Conservation (phyloP, 2,113 vertebrate genomes). For the Galbula dea region DNA sequence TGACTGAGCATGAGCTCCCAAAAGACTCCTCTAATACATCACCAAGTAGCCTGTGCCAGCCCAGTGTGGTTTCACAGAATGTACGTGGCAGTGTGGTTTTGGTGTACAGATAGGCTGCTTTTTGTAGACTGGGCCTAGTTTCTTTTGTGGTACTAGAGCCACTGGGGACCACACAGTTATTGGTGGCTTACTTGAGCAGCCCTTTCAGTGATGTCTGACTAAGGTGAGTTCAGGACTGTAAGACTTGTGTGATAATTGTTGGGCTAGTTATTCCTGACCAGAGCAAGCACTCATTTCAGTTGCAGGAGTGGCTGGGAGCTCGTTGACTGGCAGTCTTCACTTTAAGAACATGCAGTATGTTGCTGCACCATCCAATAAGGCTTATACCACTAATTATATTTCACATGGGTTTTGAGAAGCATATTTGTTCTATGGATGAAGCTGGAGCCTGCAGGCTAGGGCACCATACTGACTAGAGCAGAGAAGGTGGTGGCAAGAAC, state of each 20-base stretch:
- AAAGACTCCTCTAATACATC: background rate
- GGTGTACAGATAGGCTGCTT: background rate
- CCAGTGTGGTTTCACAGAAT: background rate
- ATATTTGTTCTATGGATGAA: background rate
- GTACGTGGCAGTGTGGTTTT: background rate
- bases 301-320: background rate
- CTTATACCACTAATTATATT: background rate
- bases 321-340: background rate
- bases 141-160: background rate
- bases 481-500: background rate
- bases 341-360: background rate
- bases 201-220: background rate
- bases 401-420: accelerated
- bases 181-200: background rate
- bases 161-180: background rate
- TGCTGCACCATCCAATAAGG: background rate
- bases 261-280: background rate
- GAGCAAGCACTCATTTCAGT: background rate
- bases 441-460: background rate
- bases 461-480: background rate
- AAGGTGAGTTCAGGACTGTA: background rate
- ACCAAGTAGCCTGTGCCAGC: accelerated
- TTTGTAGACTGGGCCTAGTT: background rate
- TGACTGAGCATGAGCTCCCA: background rate
- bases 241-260: background rate